phyloP scores from a whole-genome alignment of 2,113 vertebrate genomes.

The Zootoca vivipara region DNA sequence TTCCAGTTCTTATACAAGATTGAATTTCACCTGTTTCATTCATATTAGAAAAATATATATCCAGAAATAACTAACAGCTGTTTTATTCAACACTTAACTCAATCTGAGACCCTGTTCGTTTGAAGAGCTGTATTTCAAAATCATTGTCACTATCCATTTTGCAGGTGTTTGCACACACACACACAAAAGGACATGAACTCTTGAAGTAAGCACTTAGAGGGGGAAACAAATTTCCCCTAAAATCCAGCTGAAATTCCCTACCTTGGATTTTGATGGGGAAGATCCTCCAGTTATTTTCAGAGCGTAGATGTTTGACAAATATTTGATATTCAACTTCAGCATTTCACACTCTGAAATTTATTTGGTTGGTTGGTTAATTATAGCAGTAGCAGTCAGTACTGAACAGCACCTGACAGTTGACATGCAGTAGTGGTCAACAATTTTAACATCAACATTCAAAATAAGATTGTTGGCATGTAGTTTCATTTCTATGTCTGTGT shows the following conservation, averaged over 20 bases:
- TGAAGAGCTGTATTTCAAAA: background rate
- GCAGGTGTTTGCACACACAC: background rate
- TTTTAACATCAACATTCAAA: background rate
- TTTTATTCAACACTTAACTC: background rate
- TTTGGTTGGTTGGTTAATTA: too few species aligned
- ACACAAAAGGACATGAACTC: background rate
- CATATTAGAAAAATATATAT: background rate
- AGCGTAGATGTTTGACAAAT: background rate
- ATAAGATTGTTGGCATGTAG: background rate
- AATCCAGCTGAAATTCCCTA: background rate
- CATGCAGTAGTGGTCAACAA: background rate
- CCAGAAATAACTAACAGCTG: background rate
- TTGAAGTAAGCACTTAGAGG: background rate
- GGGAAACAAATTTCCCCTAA: background rate
- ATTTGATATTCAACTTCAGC: background rate
- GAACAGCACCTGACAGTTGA: background rate
- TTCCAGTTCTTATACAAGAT: background rate
- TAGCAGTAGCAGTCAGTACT: background rate
- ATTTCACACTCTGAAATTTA: background rate
- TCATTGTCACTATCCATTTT: background rate
- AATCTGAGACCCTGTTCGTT: background rate
- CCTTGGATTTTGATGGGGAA: background rate
- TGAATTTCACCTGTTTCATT: background rate
- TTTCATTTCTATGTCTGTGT: background rate
- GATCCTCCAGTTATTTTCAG: background rate